These are phyloP conservation scores for Rissa tridactyla DNA, from an alignment of 2,113 vertebrate species.

Conservation along the genomic window DNA sequence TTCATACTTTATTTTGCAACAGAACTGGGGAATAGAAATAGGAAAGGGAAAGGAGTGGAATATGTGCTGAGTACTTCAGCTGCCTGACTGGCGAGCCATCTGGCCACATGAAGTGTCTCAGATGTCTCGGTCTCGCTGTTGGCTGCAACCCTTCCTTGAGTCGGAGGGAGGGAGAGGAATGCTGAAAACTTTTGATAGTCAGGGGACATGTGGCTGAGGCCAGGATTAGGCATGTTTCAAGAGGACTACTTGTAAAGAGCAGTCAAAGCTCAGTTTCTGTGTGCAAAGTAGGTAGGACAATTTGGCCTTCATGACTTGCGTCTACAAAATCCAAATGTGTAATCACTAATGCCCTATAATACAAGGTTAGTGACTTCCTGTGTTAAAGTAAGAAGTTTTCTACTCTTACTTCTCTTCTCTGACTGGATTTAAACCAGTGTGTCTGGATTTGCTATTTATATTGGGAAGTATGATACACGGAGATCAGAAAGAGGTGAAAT, in stretches of 20 bases:
- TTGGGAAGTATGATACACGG: neutral
- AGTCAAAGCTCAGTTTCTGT: neutral
- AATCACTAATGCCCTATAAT: neutral
- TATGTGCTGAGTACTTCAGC: neutral
- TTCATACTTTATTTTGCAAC: neutral
- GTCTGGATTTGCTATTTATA: neutral
- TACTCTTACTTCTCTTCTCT: neutral
- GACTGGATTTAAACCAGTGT: neutral
- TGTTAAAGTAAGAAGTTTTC: neutral
- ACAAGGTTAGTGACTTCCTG: neutral
- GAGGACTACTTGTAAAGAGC: neutral
- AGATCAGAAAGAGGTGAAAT: neutral
- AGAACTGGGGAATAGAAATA: neutral
- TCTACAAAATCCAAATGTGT: neutral
- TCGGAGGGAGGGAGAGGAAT: neutral
- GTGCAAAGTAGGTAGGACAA: neutral
- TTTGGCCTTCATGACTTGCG: neutral
- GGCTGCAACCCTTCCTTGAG: neutral
- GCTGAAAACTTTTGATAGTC: neutral
- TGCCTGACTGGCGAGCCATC: neutral
- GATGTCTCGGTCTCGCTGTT: conserved; percentile 21
- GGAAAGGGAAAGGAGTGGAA: neutral
- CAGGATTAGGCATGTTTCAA: neutral
- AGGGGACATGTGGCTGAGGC: neutral
- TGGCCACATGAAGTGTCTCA: neutral